phyloP scores from a whole-genome alignment of 2,113 vertebrate species.

The Gymnorhina tibicen region DNA sequence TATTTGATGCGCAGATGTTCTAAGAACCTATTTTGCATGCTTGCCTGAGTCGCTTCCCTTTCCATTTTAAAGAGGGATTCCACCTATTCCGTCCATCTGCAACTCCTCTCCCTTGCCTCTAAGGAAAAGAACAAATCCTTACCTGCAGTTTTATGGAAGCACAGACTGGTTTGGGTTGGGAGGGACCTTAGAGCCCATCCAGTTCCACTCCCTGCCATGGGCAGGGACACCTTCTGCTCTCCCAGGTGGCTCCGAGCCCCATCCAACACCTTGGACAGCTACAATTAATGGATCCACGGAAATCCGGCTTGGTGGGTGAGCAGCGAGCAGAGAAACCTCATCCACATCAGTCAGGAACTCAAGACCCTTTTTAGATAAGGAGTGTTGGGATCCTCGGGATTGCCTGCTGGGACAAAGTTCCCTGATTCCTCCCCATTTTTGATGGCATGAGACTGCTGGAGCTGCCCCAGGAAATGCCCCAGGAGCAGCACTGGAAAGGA shows the following conservation, averaged over 20 bases:
- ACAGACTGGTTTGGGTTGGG: not conserved
- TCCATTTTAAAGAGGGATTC: not conserved
- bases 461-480: not conserved
- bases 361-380: not conserved
- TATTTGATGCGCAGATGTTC: slow-evolving; percentile 39
- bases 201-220: not conserved
- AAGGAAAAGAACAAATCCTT: not conserved
- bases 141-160: not conserved
- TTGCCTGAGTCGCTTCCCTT: not conserved
- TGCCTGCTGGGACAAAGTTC: not conserved
- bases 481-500: not conserved
- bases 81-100: not conserved
- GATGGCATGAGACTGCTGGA: not conserved
- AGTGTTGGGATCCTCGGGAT: rapidly evolving
- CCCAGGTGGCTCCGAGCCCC: not conserved
- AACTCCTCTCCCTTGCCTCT: not conserved
- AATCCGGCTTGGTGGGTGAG: not conserved
- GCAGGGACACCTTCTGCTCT: not conserved
- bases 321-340: not conserved
- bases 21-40: not conserved
- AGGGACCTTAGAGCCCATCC: not conserved
- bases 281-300: rapidly evolving
- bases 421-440: rapidly evolving
- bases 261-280: not conserved
- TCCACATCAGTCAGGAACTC: rapidly evolving